Percentiles rank a stretch among this genome's conserved stretches.
These are phyloP conservation scores for Euphydryas editha DNA, from an alignment of 2,888 invertebrate genomes.

Conservation along the genomic window DNA sequence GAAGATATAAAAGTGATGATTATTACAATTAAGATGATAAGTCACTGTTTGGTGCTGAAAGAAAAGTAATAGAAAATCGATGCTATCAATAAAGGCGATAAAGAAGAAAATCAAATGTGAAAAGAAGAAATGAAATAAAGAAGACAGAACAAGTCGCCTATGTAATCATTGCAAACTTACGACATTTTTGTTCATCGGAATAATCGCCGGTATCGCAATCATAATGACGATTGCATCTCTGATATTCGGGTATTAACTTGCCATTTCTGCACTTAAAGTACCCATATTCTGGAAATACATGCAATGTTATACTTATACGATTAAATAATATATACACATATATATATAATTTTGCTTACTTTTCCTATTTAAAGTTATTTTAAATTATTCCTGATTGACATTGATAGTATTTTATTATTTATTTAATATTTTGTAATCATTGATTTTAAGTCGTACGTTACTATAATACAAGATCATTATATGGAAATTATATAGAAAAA, in stretches of 20 bases:
- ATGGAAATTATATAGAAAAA: no score
- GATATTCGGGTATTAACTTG: constrained; percentile 81
- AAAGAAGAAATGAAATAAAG: constrained; percentile 16
- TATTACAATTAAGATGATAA: not conserved
- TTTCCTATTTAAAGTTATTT: no score
- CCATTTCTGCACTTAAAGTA: constrained; percentile 87
- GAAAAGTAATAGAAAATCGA: constrained; percentile 11
- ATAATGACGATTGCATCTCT: constrained; percentile 85
- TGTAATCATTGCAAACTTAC: constrained; percentile 80
- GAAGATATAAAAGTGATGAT: constrained; percentile 1
- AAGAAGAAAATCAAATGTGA: constrained; percentile 8
- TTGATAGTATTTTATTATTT: no score
- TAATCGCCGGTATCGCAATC: constrained; percentile 87
- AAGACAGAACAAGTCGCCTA: constrained; percentile 27
- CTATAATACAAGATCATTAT: no score
- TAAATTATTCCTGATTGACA: no score
- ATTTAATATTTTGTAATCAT: no score
- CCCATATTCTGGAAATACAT: constrained; percentile 71
- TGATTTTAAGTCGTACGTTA: no score
- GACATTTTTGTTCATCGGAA: constrained; percentile 90
- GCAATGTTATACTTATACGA: constrained; percentile 49
- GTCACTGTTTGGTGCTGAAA: constrained; percentile 13
- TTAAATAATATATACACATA: not conserved
- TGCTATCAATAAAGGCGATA: constrained; percentile 13
- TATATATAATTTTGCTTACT: no score